Percentiles rank a stretch among this genome's conserved stretches.
Conservation (phyloP, 2,113 vertebrate species). For the Dendropsophus ebraccatus region DNA sequence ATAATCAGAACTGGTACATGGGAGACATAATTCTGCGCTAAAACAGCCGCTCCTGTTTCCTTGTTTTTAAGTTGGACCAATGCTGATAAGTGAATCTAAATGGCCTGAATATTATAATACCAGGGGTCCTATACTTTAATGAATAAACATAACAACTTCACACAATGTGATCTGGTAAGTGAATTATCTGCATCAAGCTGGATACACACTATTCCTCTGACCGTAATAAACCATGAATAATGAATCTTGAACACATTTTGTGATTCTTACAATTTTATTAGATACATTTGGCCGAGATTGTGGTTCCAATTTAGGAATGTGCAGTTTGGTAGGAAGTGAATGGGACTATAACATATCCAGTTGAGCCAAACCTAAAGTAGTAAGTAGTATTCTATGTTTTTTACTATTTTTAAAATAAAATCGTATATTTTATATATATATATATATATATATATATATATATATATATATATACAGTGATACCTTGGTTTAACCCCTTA, state of each 20-base stretch:
- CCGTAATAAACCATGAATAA: constrained; percentile 1
- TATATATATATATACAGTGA: too few relatives aligned
- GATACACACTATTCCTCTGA: not conserved
- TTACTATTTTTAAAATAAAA: too few relatives aligned
- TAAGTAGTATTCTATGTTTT: too few relatives aligned
- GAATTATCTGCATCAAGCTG: not conserved
- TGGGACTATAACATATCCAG: not conserved
- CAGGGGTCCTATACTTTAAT: constrained; percentile 10
- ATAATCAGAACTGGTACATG: constrained; percentile 29
- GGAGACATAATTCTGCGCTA: constrained; percentile 4
- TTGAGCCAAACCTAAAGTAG: not conserved
- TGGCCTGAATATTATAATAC: not conserved
- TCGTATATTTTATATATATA: too few relatives aligned
- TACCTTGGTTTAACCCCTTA: too few relatives aligned
- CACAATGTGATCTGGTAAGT: not conserved
- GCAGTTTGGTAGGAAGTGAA: not conserved
- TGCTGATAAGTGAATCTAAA: not conserved
- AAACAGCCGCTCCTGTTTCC: not conserved
- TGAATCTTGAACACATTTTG: not conserved
- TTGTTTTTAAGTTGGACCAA: not conserved
- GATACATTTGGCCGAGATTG: not conserved
- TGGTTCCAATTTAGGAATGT: not conserved
- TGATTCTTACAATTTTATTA: not conserved
- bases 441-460: too few relatives aligned
- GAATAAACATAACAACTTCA: not conserved